phyloP scores from a whole-genome alignment of 2,888 invertebrate genomes.

The Athrips mouffetella region DNA sequence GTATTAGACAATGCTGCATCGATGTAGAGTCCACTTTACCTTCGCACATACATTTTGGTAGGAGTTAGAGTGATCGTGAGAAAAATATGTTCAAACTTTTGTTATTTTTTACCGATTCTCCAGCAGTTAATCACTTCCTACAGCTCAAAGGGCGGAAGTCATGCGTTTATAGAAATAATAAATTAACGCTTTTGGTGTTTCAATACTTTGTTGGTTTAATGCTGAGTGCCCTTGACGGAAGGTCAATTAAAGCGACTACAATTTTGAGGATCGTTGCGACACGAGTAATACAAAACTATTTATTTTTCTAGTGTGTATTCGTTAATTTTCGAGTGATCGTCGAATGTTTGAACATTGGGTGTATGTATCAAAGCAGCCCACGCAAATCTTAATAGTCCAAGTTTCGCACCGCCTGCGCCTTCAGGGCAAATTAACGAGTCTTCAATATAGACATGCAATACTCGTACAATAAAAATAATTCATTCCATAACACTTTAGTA shows the following conservation, averaged over 20 bases:
- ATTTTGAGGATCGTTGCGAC: slow-evolving; percentile 58
- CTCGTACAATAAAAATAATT: slow-evolving; percentile 4
- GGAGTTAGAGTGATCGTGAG: slow-evolving; percentile 57
- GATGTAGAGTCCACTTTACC: slow-evolving; percentile 40
- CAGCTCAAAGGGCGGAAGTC: slow-evolving; percentile 73
- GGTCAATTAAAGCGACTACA: slow-evolving; percentile 57
- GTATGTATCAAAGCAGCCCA: slow-evolving; percentile 56
- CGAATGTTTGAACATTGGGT: slow-evolving; percentile 43
- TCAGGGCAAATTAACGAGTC: neutral
- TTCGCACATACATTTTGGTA: slow-evolving; percentile 50
- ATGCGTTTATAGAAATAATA: slow-evolving; percentile 67
- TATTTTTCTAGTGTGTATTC: slow-evolving; percentile 58
- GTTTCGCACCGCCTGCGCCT: neutral
- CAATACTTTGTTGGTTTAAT: slow-evolving; percentile 45
- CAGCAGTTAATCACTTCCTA: slow-evolving; percentile 73
- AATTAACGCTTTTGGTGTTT: slow-evolving; percentile 64
- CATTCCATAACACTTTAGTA: neutral
- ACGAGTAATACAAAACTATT: slow-evolving; percentile 48
- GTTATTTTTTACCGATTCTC: slow-evolving; percentile 60
- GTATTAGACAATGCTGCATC: slow-evolving; percentile 30
- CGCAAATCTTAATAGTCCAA: slow-evolving; percentile 25
- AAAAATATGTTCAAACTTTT: slow-evolving; percentile 59
- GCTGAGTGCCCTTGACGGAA: slow-evolving; percentile 58
- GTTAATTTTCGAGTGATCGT: slow-evolving; percentile 64
- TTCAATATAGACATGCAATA: no score